Conservation (phyloP, 2,888 invertebrate genomes). For the Slavum lentiscoides region DNA sequence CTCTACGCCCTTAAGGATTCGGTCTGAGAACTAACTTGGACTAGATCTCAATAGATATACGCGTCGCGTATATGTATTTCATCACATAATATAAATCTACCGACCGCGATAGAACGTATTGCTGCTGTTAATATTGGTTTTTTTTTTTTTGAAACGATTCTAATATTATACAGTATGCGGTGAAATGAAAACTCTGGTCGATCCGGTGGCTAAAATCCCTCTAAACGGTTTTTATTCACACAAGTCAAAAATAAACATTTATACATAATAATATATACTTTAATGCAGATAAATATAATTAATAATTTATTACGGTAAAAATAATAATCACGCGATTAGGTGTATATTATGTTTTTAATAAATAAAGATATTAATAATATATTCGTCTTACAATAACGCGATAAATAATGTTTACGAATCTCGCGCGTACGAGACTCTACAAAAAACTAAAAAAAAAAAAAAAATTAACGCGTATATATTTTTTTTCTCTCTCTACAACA, state of each 20-base stretch:
- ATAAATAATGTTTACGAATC: not conserved
- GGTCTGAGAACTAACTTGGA: no score
- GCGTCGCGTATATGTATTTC: no score
- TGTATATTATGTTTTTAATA: not conserved
- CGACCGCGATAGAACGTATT: no score
- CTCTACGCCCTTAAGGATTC: no score
- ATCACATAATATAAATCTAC: no score
- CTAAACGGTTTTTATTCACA: slow-evolving; percentile 22
- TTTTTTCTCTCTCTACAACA: not conserved
- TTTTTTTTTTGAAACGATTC: no score
- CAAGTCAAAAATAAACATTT: slow-evolving; percentile 29
- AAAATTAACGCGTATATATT: not conserved
- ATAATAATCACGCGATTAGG: not conserved
- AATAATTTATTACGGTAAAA: not conserved
- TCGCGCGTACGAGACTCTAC: no score
- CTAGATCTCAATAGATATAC: no score
- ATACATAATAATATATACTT: not conserved
- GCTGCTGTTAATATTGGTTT: no score
- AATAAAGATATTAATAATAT: not conserved
- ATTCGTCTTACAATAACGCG: not conserved
- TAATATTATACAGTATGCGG: no score
- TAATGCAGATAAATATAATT: slow-evolving; percentile 1
- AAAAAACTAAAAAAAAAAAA: no score
- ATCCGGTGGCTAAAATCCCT: not conserved
- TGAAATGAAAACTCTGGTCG: slow-evolving; percentile 24